Base-by-base conservation (phyloP, 2,797 vertebrate species). In the Echiichthys vipera region DNA sequence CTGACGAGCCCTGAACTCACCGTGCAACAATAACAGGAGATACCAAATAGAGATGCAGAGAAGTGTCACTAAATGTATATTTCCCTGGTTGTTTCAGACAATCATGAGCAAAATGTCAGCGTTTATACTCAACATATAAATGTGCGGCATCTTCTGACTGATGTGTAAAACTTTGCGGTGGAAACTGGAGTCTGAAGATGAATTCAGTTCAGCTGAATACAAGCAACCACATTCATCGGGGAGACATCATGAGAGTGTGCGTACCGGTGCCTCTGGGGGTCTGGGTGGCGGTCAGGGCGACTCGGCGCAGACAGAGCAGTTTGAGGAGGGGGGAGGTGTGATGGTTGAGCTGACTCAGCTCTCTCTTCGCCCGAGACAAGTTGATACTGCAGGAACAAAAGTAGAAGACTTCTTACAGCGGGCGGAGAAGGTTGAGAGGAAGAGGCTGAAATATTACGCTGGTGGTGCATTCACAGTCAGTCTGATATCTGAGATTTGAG, bases 271-370 rank as follows among this genome's bases (percentile, higher is more conserved):
- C 94, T 85, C 93, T 93, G 12, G 96, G 94, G 7, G 95, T 95
- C 71, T 97, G 97, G 62, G 96, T 97, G 62, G 98, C 95, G 1
- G 94, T 94, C 83, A 96, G 93, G 2, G 96, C 89, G 62, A 98
- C 97, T 86, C 95, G 95, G 24, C 94, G 89, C 49, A 99, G 93
- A 78, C 98, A 99, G 9, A 96, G 91, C 66, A 99, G 90, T 81
- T 99, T 99, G 93, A 98, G 97, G 74, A 96, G 97, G 0, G 98
- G 97, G 9, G 97, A 97, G 1, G 95, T 97, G 63, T 96, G 97
- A 74, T 90, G 95, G 92, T 98, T 99, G 89, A 99, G 92, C 78
- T 96, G 96, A 80, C 94, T 95, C 90, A 99, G 91, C 70, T 97
- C 96, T 74, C 97, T 88, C 90, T 98, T 99, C 0, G 97, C 98